These are phyloP conservation scores for Colaptes auratus DNA, from an alignment of 2,113 vertebrate genomes.

Conservation along the genomic window DNA sequence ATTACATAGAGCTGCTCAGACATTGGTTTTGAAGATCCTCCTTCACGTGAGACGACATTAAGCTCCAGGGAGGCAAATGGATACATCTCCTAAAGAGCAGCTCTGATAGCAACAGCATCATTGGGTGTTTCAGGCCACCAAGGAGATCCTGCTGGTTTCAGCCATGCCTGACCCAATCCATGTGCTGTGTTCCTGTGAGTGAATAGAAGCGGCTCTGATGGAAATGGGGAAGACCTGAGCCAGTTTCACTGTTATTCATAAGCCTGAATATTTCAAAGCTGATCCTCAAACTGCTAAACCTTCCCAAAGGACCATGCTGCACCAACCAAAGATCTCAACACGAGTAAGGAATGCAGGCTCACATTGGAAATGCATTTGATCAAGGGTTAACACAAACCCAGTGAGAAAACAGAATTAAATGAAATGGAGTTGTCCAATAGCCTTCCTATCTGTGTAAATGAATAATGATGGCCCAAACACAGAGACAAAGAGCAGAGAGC, in stretches of 20 bases:
- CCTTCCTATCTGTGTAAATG: neutral
- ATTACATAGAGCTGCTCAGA: fast-evolving
- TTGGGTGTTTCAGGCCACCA: neutral
- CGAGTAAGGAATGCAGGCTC: neutral
- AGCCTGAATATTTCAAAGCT: conserved; percentile 1
- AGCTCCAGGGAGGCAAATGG: neutral
- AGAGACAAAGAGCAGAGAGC: neutral
- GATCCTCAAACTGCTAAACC: neutral
- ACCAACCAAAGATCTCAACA: neutral
- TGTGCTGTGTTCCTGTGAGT: neutral
- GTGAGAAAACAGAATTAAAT: neutral
- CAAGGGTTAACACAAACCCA: neutral
- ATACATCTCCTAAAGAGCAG: fast-evolving
- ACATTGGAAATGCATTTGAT: neutral
- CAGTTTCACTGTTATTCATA: neutral
- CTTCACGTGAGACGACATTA: neutral
- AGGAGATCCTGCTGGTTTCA: neutral
- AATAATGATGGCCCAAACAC: neutral
- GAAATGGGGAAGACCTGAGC: neutral
- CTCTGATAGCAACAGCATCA: neutral
- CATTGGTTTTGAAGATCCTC: neutral
- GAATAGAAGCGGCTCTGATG: neutral
- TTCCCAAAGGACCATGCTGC: neutral
- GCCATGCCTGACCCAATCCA: neutral
- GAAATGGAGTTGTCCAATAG: neutral